Conservation (phyloP, 2,888 invertebrate species). For the Eupithecia centaureata region DNA sequence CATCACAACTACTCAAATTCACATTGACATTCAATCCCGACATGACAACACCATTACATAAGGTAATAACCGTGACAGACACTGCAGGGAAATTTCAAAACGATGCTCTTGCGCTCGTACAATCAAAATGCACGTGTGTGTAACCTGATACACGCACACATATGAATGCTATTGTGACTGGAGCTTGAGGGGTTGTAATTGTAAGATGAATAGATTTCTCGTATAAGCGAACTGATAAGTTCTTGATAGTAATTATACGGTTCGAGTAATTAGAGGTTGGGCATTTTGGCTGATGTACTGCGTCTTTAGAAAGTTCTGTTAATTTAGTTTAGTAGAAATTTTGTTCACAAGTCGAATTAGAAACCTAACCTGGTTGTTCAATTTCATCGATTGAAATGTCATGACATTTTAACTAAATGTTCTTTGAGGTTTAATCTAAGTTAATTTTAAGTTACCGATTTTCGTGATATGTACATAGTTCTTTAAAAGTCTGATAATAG, state of each 20-base stretch:
- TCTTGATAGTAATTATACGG: constrained; percentile 38
- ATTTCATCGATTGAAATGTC: no score
- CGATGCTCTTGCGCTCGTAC: constrained; percentile 36
- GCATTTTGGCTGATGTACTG: constrained; percentile 28
- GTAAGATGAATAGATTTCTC: constrained; percentile 37
- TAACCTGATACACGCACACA: constrained; percentile 41
- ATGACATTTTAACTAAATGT: no score
- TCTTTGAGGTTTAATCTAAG: not conserved
- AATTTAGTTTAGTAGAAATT: not conserved
- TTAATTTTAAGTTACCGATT: not conserved
- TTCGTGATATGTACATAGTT: not conserved
- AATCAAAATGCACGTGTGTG: constrained; percentile 42
- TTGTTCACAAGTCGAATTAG: not conserved
- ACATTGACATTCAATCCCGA: constrained; percentile 46
- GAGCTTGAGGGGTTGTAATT: constrained; percentile 24
- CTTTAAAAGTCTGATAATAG: not conserved
- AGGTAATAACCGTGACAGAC: constrained; percentile 46
- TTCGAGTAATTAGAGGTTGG: constrained; percentile 35
- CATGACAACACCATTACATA: constrained; percentile 45
- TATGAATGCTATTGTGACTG: constrained; percentile 32
- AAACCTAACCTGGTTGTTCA: no score
- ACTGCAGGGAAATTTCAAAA: constrained; percentile 43
- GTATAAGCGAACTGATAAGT: constrained; percentile 35
- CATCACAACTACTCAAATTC: constrained; percentile 33
- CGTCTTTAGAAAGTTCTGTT: constrained; percentile 5